Conservation (phyloP, 2,797 vertebrate genomes). For the Poecilia picta region DNA sequence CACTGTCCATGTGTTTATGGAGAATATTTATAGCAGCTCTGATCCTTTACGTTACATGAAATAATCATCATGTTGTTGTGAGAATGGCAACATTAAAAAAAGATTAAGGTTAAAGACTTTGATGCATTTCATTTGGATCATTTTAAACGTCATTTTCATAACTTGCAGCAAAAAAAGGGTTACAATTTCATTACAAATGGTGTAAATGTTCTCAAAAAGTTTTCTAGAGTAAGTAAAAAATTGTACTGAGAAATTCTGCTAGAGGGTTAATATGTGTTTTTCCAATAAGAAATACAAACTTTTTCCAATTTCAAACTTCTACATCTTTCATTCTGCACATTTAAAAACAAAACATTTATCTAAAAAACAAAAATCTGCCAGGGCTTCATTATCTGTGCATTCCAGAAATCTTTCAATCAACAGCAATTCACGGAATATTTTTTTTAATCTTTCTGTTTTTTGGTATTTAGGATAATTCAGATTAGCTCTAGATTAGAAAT, state of each 20-base stretch:
- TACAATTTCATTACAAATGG: neutral
- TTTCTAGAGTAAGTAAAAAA: neutral
- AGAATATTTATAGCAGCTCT: slow-evolving; percentile 22
- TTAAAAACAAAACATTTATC: neutral
- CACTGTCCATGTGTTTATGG: slow-evolving; percentile 40
- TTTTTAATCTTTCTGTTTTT: neutral
- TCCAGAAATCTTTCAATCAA: neutral
- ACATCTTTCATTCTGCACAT: neutral
- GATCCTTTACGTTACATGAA: slow-evolving; percentile 5
- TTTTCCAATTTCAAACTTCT: neutral
- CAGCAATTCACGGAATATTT: neutral
- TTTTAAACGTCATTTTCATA: neutral
- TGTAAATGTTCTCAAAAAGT: neutral
- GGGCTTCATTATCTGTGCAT: neutral
- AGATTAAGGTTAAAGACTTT: neutral
- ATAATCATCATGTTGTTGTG: neutral
- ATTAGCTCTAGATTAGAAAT: neutral
- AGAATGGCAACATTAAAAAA: slow-evolving; percentile 19
- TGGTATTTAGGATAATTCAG: neutral
- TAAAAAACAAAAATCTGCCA: neutral
- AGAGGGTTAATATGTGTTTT: too few relatives aligned
- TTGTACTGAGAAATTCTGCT: neutral
- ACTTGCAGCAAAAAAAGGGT: neutral
- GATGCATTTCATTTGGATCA: neutral
- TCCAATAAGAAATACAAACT: neutral